Base-by-base conservation (phyloP, 2,888 invertebrate species). In the Cynaeus angustus region DNA sequence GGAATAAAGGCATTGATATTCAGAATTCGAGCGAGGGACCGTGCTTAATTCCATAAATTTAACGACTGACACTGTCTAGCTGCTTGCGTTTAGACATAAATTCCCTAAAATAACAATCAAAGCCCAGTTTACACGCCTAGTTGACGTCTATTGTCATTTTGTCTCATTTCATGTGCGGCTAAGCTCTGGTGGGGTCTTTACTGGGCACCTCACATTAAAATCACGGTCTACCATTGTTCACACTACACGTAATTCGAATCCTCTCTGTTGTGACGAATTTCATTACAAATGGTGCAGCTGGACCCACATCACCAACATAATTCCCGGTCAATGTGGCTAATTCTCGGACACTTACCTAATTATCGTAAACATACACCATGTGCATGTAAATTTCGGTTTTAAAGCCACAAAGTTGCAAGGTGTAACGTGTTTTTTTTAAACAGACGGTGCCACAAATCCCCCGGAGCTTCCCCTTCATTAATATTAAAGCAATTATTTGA, bases 91-190 rank as follows among this genome's bases (percentile, higher is more conserved):
- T 77, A 71, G 72, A 73, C 77, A 77, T 75, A 79, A 78, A 79
- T 77, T 75, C 75, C 75, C 76, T 72, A 75, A 79, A 79, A 78
- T 77, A 78, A 81, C 78, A 80, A 80, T 80, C 69, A 72, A 74
- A 74, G 73, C 75, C 77, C 78, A 74, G 75, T 79, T 81, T 81
- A 80, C 80, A 81, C 81, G 81, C 81, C 81, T 77, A 79, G 80
- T 80, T 80, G 80, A 77, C 78, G 72, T 76, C 78, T 74, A 81
- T 81, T 81, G 80, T 80, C 71, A 72, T 74, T 73, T 70, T 72
- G 75, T 75, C 77, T 80, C 77, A 78, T 78, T 41, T 80, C 78
- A 77, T 77, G 73, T 74, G 73, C 73, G 76, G 70, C 75, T 73
- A 74, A 76, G 77, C 78, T 73, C 68, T 74, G 74, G 76, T 30